Base-by-base conservation (phyloP, 1,140 invertebrate species). In the Lepidotrigona ventralis region DNA sequence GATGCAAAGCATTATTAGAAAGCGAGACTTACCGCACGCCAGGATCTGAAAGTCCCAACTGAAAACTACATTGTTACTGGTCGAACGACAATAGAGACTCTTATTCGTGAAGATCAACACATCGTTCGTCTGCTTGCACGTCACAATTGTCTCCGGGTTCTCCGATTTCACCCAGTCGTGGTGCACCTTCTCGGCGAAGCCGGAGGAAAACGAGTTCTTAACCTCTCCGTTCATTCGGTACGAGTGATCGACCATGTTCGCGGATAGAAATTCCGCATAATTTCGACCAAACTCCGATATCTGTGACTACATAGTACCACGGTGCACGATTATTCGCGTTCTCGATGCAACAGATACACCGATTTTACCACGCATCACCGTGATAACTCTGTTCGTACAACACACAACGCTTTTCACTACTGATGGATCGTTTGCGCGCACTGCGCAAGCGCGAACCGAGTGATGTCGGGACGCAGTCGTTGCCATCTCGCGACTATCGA, bases 41-140 rank as follows among this genome's bases (percentile, higher is more conserved):
- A 76, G 11, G 71, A 92, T 68, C 19, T 82, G 78, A n/a, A 92
- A 91, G 1, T 39, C 46, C 92, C 92, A 92, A 58, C 63, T 76
- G 77, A 83, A 90, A 60, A 26, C 26, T 19, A 79, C 53, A 39
- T 68, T 54, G 2, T 11, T 53, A 69, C 19, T 56, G 39, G 74
- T 64, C 39, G 78, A 33, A 4, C 86, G 70, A 14, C 78, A 79
- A 29, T 70, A 85, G 8, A 73, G 72, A 54, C 64, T 46, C 1
- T 60, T 68, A 4, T 73, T 51, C 12, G 56, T 1, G 11, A 29
- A 33, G 26, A 88, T 72, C 3, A 64, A 46, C 21, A 86, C 75
- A 19, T 79, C 56, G 2, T 58, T 11, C 21, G 71, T 19, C 4
- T 33, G 29, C 2, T 75, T 63, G 33, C 69, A 84, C 14, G 69